Percentiles rank a stretch among this genome's conserved stretches.
phyloP scores from a whole-genome alignment of 1,140 invertebrate species.

The Elysia chlorotica region DNA sequence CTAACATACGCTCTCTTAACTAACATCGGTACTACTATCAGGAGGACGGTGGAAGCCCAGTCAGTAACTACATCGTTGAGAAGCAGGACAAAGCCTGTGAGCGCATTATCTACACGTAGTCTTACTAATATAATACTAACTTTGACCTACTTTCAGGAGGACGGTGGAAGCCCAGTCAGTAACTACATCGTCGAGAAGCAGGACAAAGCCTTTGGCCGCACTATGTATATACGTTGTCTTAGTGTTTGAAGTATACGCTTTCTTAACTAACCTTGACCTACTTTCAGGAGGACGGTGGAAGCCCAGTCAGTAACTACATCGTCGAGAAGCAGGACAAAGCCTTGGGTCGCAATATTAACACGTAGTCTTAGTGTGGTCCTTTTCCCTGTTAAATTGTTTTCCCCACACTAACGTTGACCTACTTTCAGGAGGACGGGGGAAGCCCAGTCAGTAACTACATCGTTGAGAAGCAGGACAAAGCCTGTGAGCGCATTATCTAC shows the following conservation, averaged over 20 bases:
- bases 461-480: constrained; percentile 94
- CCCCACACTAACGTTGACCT: too few relatives aligned
- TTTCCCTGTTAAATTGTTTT: too few relatives aligned
- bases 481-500: constrained; percentile 81
- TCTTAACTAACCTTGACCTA: too few relatives aligned
- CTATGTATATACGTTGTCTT: too few relatives aligned
- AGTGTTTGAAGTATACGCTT: too few relatives aligned
- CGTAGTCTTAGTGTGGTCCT: too few relatives aligned
- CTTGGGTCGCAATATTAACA: too few relatives aligned
- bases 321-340: constrained; percentile 95
- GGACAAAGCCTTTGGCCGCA: too few relatives aligned
- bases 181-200: constrained; percentile 98
- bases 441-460: constrained; percentile 97
- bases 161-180: constrained; percentile 94
- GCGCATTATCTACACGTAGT: too few relatives aligned
- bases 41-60: constrained; percentile 94
- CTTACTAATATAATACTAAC: too few relatives aligned
- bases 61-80: constrained; percentile 97
- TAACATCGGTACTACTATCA: too few relatives aligned
- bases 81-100: constrained; percentile 93
- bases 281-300: constrained; percentile 88
- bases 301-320: constrained; percentile 95
- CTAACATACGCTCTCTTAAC: too few relatives aligned
- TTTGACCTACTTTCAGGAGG: constrained; percentile 76
- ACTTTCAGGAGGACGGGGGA: constrained; percentile 85